Evolutionary conservation across 2,888 invertebrate genomes (phyloP), one percentile per base, ranked within the genome.

Genomic region (Hirtodrosophila alboralis): DNA sequence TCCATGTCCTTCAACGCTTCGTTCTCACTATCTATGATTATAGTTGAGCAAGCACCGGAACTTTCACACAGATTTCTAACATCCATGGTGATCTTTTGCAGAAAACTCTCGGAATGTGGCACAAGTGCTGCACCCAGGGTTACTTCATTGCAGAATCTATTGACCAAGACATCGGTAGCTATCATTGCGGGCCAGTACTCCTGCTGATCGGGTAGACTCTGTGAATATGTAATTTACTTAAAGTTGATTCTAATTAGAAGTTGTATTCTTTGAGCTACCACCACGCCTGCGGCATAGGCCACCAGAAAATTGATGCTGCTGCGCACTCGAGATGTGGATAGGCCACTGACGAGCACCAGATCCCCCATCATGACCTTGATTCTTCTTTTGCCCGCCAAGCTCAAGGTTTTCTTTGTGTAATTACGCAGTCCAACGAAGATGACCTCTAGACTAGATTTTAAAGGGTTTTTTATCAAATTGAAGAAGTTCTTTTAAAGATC

Each of bases 381-480:
- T 4, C 86, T 87, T 38, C 89, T 86, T 12, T 88, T 83, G 1
- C 88, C 88, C 1, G 68, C 61, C 8, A 53, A 51, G 2, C 62
- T 65, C 18, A 77, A 71, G 2, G 68, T 88, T 0, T 91, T 75
- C 78, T 91, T 93, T 37, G 90, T 91, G 79, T 93, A 90, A 67
- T 93, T 91, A n/a, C 94, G 89, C 0, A 94, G 83, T 0, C 94
- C 94, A 91, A 93, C 93, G 78, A 94, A 94, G 33, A 93, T 89
- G 0, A 93, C 91, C 78, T 93, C 92, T 9, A 93, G 78, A 67
- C 93, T 69, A 28, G 7, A 2, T n/a, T n/a, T n/a, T n/a, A 5
- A 86, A 57, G 6, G 2, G 9, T 26, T 10, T 1, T 30, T 9
- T 3, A 7, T 4, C 1, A 14, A 31, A 12, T 21, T n/a, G 3